Percentiles rank a stretch among this genome's conserved stretches.
phyloP scores from a whole-genome alignment of 2,888 invertebrate species.

The Anaspis maculata region DNA sequence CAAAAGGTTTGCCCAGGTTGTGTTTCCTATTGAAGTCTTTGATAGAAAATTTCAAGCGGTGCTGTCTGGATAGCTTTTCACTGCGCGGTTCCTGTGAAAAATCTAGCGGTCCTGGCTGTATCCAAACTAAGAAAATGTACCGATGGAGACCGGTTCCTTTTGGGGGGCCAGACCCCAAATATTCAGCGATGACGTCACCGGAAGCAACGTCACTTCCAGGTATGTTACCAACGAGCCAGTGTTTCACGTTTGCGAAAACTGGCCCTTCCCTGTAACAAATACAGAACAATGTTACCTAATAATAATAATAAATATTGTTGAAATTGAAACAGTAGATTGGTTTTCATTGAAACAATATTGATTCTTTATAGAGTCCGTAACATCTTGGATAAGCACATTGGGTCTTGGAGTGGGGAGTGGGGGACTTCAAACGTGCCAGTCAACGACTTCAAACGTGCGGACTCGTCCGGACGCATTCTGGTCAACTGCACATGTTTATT shows the following conservation, averaged over 20 bases:
- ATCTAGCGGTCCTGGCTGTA: constrained; percentile 49
- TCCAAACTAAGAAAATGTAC: constrained; percentile 59
- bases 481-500: too few relatives aligned
- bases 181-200: constrained; percentile 60
- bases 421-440: too few relatives aligned
- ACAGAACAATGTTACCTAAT: too few relatives aligned
- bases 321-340: too few relatives aligned
- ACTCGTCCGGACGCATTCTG: too few relatives aligned
- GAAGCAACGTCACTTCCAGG: constrained; percentile 52
- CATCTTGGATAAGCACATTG: too few relatives aligned
- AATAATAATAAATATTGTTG: too few relatives aligned
- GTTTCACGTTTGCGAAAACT: constrained; percentile 56
- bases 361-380: too few relatives aligned
- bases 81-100: constrained; percentile 29
- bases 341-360: too few relatives aligned
- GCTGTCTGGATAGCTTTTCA: constrained; percentile 9
- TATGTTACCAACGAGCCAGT: constrained; percentile 74
- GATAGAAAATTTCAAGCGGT: constrained; percentile 18
- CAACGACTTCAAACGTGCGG: too few relatives aligned
- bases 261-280: constrained; percentile 11
- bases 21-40: constrained; percentile 20
- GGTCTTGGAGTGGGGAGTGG: too few relatives aligned
- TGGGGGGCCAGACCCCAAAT: constrained; percentile 60
- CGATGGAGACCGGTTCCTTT: constrained; percentile 63
- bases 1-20: constrained; percentile 16